Evolutionary conservation across 2,113 vertebrate species (phyloP), one percentile per base, ranked within the genome.

Genomic region (Aphelocoma coerulescens): DNA sequence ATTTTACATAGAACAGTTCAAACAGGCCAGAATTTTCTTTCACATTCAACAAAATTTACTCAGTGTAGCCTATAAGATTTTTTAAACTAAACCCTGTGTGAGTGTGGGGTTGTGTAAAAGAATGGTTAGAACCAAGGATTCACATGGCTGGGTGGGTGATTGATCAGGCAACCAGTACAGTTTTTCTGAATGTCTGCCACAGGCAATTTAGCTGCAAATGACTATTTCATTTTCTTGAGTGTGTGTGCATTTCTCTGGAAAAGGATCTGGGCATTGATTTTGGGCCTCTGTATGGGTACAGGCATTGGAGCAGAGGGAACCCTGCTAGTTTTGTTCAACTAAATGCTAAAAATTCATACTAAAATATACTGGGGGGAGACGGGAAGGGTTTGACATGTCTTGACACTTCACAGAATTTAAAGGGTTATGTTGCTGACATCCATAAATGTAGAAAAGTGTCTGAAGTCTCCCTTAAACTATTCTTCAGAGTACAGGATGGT

Each of bases 151-250:
- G 35, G 12, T 52, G 30, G 35, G 16, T 55, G 35, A 93, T 92
- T 85, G 79, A 85, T 92, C 82, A 90, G 37, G 16, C 33, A 84
- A 80, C 14, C 13, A 68, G 81, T 32, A 39, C 46, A 87, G 55
- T 28, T 44, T 37, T 84, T 76, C 69, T 84, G 58, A 93, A 59
- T 61, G 35, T 28, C 84, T 91, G 76, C 54, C 49, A 89, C 49
- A 76, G 80, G 27, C 27, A 80, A 86, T 94, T 93, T 91, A 86
- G 63, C 63, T 84, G 44, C 58, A 91, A 95, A 94, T 57, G 14
- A 51, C 33, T 61, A 65, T 91, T 94, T 80, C 39, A 89, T 93
- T 95, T 80, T 52, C 59, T 54, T 48, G 37, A 94, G 41, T 12
- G 24, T 89, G 63, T 15, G 3, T 27, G 33, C 21, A 65, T 77